Percentiles rank a stretch among this genome's conserved stretches.
Conservation (phyloP, 2,113 vertebrate genomes). For the Saccopteryx leptura region DNA sequence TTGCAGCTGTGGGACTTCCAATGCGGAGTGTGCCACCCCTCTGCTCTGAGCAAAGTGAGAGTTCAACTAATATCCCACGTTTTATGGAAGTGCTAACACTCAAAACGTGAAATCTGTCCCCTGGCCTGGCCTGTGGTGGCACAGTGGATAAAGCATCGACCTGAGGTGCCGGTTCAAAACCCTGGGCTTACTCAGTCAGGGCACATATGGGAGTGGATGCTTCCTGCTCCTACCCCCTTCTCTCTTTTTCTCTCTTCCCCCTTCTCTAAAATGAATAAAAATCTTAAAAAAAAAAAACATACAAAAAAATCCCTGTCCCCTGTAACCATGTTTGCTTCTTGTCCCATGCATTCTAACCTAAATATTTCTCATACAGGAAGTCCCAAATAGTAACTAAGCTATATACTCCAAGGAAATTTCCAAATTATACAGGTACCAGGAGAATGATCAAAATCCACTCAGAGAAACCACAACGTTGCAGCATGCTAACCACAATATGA, state of each 20-base stretch:
- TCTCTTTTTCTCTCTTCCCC: no score
- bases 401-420: background rate
- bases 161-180: no score
- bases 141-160: no score
- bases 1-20: background rate
- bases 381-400: background rate
- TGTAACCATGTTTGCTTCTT: background rate
- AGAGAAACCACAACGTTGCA: background rate
- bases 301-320: no score
- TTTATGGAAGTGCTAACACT: background rate
- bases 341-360: background rate
- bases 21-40: rapidly evolving
- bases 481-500: background rate
- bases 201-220: no score
- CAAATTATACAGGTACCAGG: background rate
- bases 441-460: background rate
- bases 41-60: background rate
- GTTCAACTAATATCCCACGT: background rate
- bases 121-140: background rate
- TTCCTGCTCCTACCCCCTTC: no score
- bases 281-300: no score
- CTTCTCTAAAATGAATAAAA: no score
- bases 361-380: background rate
- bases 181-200: no score
- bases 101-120: background rate